Evolutionary conservation across 2,113 vertebrate genomes (phyloP), one percentile per base, ranked within the genome.

Genomic region (Ctenodactylus gundi): DNA sequence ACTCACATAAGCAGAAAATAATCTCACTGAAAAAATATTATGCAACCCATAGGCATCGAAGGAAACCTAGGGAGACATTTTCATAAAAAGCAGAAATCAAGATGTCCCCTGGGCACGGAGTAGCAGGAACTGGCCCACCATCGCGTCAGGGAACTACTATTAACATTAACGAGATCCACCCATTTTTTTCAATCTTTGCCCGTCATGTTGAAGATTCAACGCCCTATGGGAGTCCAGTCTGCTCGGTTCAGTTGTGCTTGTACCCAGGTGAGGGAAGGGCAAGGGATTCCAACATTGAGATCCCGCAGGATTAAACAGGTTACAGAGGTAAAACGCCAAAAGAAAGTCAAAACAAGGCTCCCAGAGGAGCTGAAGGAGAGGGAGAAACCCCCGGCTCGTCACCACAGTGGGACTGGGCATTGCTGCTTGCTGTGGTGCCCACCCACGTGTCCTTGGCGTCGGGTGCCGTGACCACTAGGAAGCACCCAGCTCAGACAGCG

Each of bases 401-500:
- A 1, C 31, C 44, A 4, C 3, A 2, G n/a, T n/a, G 20, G 85
- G 27, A 46, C 46, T 6, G 6, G 0, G 0, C 2, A 0, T 1
- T n/a, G 17, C 8, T 8, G 23, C n/a, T 2, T 27, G 14, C 55
- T 31, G 12, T 29, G 27, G 49, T 36, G 76, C 11, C 14, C 51
- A 75, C 17, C 34, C 51, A 34, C 44, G 18, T 1, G 20, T 20
- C 44, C 20, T 27, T 49, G 80, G 14, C 20, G 2, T 36, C 31
- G 12, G 29, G 39, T 0, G 0, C 3, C 0, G 3, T 3, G 20
- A 6, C 25, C 11, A 0, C 20, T 15, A 29, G 88, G 57, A 44
- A 39, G 58, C 3, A 51, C 17, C 27, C n/a, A 1, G 34, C 75
- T 25, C 75, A 31, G 65, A 15, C 31, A 29, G 20, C 23, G 6